These are phyloP conservation scores for Rynchops niger DNA, from an alignment of 2,113 vertebrate species.

Conservation along the genomic window DNA sequence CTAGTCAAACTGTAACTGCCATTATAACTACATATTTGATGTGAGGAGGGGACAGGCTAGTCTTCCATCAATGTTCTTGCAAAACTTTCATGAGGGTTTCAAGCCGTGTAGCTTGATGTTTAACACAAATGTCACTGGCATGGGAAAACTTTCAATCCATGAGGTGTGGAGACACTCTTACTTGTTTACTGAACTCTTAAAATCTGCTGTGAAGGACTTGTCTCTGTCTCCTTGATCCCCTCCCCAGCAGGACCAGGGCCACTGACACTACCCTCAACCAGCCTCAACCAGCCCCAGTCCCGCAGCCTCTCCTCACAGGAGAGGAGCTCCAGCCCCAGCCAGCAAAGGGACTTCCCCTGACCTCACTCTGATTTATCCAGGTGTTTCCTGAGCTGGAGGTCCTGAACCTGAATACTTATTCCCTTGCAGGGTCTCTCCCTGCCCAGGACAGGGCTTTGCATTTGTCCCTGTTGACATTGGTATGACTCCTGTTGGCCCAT, in stretches of 20 bases:
- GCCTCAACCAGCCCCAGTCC: neutral
- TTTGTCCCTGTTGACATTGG: neutral
- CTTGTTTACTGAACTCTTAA: neutral
- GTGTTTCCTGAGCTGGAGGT: neutral
- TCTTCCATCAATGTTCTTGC: neutral
- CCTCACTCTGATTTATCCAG: neutral
- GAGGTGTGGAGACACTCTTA: neutral
- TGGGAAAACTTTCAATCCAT: neutral
- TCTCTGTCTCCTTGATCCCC: neutral
- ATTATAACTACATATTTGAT: neutral
- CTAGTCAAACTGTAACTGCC: neutral
- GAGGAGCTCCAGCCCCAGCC: neutral
- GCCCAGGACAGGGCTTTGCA: neutral
- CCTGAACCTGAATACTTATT: neutral
- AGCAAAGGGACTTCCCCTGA: rapidly evolving
- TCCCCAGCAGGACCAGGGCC: neutral
- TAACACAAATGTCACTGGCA: neutral
- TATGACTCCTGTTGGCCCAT: neutral
- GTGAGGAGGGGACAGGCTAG: neutral
- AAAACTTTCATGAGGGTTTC: neutral
- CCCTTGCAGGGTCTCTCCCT: neutral
- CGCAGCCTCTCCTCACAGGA: neutral
- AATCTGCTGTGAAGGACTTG: neutral
- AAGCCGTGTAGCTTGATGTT: neutral
- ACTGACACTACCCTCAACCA: neutral